A percentile compares a stretch with the other conserved stretches of the same genome.
phyloP scores from a whole-genome alignment of 1,140 invertebrate species.

The Calliopsis andreniformis region DNA sequence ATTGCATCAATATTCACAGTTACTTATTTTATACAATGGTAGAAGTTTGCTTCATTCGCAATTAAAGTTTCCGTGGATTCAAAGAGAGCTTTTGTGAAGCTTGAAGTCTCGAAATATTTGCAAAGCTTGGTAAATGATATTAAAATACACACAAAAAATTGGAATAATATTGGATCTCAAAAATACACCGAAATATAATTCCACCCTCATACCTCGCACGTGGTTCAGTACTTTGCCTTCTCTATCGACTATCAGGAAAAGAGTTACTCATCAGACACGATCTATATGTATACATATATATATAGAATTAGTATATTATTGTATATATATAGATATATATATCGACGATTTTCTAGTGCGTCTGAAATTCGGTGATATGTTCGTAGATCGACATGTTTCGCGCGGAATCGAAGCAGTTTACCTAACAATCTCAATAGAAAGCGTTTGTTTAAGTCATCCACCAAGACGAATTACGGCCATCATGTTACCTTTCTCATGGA shows the following conservation, averaged over 20 bases:
- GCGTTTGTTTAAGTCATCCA: neutral
- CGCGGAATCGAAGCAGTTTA: conserved; percentile 18
- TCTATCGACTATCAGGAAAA: conserved; percentile 13
- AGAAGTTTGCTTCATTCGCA: no score
- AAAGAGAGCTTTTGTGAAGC: no score
- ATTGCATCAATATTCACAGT: no score
- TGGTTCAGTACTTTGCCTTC: neutral
- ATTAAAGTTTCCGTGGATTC: no score
- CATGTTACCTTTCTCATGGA: neutral
- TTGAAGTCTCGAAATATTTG: no score
- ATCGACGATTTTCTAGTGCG: conserved; percentile 26
- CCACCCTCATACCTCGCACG: no score
- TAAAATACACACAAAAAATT: no score
- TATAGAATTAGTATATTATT: neutral
- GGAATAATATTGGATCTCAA: no score
- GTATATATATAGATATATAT: conserved; percentile 13
- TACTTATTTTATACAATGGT: no score
- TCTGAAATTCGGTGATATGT: conserved; percentile 49
- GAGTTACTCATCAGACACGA: conserved; percentile 10
- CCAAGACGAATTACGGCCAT: neutral
- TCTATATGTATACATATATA: conserved; percentile 27
- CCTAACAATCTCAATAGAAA: conserved; percentile 6
- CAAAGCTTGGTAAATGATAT: no score
- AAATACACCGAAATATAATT: no score
- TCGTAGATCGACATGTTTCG: conserved; percentile 26